A percentile compares a stretch with the other conserved stretches of the same genome.
Conservation (phyloP, 2,113 vertebrate species). For the Falcunculus frontatus region DNA sequence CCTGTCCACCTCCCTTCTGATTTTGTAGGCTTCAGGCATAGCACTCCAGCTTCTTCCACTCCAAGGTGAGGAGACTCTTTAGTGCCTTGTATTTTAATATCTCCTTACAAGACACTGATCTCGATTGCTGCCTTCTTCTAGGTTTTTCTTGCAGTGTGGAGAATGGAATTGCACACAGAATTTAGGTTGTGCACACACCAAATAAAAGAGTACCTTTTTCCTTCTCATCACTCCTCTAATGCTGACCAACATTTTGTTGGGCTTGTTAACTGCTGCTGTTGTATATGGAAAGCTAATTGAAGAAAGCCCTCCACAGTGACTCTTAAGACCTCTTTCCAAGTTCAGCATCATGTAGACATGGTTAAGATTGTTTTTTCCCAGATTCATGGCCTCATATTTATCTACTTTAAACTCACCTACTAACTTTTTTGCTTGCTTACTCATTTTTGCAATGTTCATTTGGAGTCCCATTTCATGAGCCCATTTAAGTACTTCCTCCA, state of each 20-base stretch:
- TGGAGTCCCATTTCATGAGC: background rate
- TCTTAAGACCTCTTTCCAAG: background rate
- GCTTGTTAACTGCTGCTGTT: background rate
- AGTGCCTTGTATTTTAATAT: background rate
- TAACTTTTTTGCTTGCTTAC: background rate
- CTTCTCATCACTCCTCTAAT: background rate
- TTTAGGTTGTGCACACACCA: background rate
- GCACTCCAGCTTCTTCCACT: background rate
- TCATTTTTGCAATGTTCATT: background rate
- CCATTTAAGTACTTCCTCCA: background rate
- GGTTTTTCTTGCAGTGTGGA: background rate
- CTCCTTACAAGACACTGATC: background rate
- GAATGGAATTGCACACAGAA: background rate
- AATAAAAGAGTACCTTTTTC: background rate
- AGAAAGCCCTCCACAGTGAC: background rate
- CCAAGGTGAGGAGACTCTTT: background rate
- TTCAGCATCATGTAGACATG: background rate
- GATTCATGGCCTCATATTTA: background rate
- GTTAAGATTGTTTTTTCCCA: background rate
- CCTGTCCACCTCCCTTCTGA: background rate
- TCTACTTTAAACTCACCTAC: background rate
- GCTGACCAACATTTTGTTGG: background rate
- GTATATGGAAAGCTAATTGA: background rate
- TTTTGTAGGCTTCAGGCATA: background rate
- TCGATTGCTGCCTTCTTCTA: background rate